Evolutionary conservation across 1,140 invertebrate genomes (phyloP).

Genomic region (Ladona fulva): DNA sequence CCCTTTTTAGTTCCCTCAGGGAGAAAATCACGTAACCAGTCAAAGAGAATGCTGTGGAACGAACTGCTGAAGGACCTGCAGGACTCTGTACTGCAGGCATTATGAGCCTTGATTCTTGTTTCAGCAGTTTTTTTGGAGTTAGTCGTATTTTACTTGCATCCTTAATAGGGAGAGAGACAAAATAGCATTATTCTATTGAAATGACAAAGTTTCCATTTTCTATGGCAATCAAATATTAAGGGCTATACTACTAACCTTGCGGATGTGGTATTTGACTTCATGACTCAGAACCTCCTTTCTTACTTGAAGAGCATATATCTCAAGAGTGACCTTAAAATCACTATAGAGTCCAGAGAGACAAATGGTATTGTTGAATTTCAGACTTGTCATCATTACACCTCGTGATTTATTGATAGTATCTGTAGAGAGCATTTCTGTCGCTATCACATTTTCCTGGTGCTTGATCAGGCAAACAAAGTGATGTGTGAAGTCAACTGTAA

Average conservation of each 20-base stretch:
- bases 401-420: conserved; percentile 29
- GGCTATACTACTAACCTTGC: conserved; percentile 43
- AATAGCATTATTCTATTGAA: conserved; percentile 16
- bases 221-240: conserved; percentile 14
- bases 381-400: conserved; percentile 29
- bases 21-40: conserved; percentile 71
- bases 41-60: conserved; percentile 67
- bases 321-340: conserved; percentile 76
- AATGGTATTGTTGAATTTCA: conserved; percentile 75
- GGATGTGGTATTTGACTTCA: conserved; percentile 77
- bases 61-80: conserved; percentile 69
- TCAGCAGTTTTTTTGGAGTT: conserved; percentile 57
- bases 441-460: conserved; percentile 71
- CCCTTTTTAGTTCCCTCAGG: conserved; percentile 66
- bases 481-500: conserved; percentile 61
- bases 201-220: conserved; percentile 13
- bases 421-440: conserved; percentile 62
- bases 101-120: conserved; percentile 52
- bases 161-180: conserved; percentile 32
- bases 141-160: conserved; percentile 37
- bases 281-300: conserved; percentile 67
- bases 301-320: conserved; percentile 76
- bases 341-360: conserved; percentile 69
- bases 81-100: conserved; percentile 66
- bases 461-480: conserved; percentile 79